phyloP scores from a whole-genome alignment of 1,140 invertebrate species.

The Drosophila jambulina region DNA sequence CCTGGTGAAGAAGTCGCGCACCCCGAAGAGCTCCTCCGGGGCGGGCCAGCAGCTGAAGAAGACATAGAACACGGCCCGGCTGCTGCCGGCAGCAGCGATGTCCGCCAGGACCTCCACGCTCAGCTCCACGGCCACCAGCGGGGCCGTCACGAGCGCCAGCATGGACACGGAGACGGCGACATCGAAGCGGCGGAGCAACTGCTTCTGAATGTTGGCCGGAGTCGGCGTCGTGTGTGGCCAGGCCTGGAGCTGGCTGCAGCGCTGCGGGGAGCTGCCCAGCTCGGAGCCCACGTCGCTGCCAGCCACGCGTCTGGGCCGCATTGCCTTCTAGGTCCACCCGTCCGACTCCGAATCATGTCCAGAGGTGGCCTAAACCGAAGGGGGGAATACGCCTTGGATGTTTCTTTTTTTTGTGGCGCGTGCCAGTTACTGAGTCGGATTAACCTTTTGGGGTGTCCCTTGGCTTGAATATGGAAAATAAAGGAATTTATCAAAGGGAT shows the following conservation, averaged over 20 bases:
- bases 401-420: background rate
- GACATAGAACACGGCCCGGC: conserved; percentile 74
- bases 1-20: conserved; percentile 75
- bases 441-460: background rate
- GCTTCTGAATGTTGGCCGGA: conserved; percentile 81
- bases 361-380: background rate
- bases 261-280: conserved; percentile 73
- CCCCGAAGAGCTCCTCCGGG: conserved; percentile 47
- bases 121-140: conserved; percentile 25
- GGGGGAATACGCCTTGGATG: conserved; percentile 13
- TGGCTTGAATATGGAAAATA: conserved; percentile 11
- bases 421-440: background rate
- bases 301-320: conserved; percentile 64
- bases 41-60: conserved; percentile 52
- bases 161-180: conserved; percentile 30
- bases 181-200: conserved; percentile 72
- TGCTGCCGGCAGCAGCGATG: conserved; percentile 49
- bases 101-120: conserved; percentile 39
- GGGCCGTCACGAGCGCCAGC: conserved; percentile 10
- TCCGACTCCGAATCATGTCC: conserved; percentile 39
- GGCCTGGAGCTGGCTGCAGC: conserved; percentile 74
- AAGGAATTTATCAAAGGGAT: conserved; percentile 22
- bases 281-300: conserved; percentile 70
- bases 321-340: conserved; percentile 62
- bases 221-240: conserved; percentile 71